phyloP scores from a whole-genome alignment of 1,140 invertebrate genomes.

The Colletes gigas region DNA sequence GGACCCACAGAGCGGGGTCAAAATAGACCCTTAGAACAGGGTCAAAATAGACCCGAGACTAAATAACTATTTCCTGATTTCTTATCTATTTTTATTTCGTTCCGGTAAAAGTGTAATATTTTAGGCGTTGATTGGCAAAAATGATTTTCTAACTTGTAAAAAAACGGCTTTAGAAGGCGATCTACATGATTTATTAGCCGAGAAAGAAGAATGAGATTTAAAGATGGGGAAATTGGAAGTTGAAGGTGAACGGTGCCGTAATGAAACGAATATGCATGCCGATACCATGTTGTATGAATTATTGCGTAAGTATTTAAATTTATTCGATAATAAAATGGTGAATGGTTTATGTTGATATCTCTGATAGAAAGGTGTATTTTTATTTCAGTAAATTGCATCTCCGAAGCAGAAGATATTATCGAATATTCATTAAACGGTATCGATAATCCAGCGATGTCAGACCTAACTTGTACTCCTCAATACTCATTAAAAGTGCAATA shows the following conservation, averaged over 20 bases:
- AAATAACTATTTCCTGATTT: too few relatives aligned
- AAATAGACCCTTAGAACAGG: too few relatives aligned
- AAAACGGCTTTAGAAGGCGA: slow-evolving; percentile 85
- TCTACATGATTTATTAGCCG: slow-evolving; percentile 84
- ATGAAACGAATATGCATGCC: slow-evolving; percentile 72
- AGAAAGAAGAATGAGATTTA: slow-evolving; percentile 85
- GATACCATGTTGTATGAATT: slow-evolving; percentile 74
- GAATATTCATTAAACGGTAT: slow-evolving; percentile 84
- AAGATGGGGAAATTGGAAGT: slow-evolving; percentile 80
- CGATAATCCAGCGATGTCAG: slow-evolving; percentile 87
- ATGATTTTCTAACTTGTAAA: slow-evolving; percentile 81
- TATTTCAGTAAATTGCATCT: slow-evolving; percentile 82
- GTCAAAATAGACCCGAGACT: too few relatives aligned
- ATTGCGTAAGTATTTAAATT: slow-evolving; percentile 67
- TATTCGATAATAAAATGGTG: slow-evolving; percentile 35
- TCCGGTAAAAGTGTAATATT: slow-evolving; percentile 34
- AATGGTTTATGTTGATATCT: neutral
- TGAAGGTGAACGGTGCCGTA: slow-evolving; percentile 70
- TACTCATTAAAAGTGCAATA: slow-evolving; percentile 77
- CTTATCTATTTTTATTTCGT: too few relatives aligned
- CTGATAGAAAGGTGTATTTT: slow-evolving; percentile 37
- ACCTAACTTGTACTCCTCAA: slow-evolving; percentile 86
- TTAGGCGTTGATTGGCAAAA: slow-evolving; percentile 78
- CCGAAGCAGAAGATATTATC: slow-evolving; percentile 84
- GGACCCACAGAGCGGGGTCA: too few relatives aligned